These are phyloP conservation scores for Crypturellus tataupa DNA, from an alignment of 2,797 vertebrate genomes.

Conservation along the genomic window DNA sequence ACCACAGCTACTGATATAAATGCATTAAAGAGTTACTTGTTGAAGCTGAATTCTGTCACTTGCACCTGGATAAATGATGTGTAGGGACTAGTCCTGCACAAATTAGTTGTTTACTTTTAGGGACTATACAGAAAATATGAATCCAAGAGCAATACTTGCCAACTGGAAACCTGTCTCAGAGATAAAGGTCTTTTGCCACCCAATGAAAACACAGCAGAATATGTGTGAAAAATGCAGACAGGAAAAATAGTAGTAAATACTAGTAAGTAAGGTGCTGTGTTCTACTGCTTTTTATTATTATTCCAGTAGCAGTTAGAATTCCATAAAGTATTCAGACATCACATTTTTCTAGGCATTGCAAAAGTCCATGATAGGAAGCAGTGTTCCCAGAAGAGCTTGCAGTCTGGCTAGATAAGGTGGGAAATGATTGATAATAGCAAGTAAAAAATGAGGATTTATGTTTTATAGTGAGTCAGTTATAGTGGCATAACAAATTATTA, in stretches of 20 bases:
- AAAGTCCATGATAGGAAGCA: not conserved
- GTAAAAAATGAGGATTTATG: not conserved
- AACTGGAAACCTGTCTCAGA: not conserved
- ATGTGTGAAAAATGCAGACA: not conserved
- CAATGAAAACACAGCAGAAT: not conserved
- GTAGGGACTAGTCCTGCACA: constrained; percentile 13
- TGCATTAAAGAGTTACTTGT: constrained; percentile 37
- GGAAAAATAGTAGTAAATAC: not conserved
- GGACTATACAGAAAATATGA: constrained; percentile 37
- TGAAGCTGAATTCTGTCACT: constrained; percentile 60
- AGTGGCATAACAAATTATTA: not conserved
- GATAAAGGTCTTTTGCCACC: not conserved
- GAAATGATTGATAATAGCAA: not conserved
- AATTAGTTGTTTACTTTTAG: constrained; percentile 57
- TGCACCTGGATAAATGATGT: constrained; percentile 29
- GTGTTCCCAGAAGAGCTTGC: not conserved
- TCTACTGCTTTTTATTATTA: not conserved
- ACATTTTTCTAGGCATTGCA: not conserved
- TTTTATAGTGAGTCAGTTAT: not conserved
- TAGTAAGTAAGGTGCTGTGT: not conserved
- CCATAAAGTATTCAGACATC: not conserved
- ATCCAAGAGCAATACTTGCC: constrained; percentile 21
- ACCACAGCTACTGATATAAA: not conserved
- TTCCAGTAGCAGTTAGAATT: not conserved
- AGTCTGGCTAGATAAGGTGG: not conserved